phyloP scores from a whole-genome alignment of 2,888 invertebrate genomes.

The Aspidiotus destructor region DNA sequence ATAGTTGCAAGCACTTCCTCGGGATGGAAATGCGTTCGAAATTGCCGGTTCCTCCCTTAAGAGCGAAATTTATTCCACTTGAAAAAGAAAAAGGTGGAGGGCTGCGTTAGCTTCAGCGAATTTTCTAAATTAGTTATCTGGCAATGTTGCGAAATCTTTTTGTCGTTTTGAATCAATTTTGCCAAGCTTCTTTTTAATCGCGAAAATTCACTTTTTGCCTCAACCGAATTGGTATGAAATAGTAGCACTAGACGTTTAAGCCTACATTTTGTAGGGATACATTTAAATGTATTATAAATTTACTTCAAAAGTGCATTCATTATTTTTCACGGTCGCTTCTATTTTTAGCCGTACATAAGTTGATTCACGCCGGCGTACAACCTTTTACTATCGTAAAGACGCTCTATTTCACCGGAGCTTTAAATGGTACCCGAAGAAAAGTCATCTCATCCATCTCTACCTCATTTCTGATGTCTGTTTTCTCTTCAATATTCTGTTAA shows the following conservation, averaged over 20 bases:
- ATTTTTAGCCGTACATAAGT: too few relatives aligned
- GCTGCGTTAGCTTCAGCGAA: background rate
- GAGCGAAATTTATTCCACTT: background rate
- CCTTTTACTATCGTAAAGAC: too few relatives aligned
- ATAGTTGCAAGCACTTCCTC: conserved; percentile 4
- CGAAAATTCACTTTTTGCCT: background rate
- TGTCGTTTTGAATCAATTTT: background rate
- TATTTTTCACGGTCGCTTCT: too few relatives aligned
- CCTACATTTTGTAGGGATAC: background rate
- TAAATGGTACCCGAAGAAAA: too few relatives aligned
- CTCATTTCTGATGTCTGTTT: too few relatives aligned
- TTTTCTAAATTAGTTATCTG: too few relatives aligned
- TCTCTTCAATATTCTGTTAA: too few relatives aligned
- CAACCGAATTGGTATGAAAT: background rate
- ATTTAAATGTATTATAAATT: too few relatives aligned
- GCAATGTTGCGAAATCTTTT: background rate
- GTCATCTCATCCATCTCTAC: too few relatives aligned
- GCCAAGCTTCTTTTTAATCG: background rate
- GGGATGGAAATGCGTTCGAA: background rate
- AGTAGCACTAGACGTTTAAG: background rate
- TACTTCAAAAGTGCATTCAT: background rate
- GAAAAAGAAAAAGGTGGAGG: background rate
- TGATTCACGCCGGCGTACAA: too few relatives aligned
- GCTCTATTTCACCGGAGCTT: too few relatives aligned
- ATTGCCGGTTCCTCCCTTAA: background rate